A percentile compares a stretch with the other conserved stretches of the same genome.
Evolutionary conservation across 2,113 vertebrate genomes (phyloP).

Genomic region (Mobula hypostoma): DNA sequence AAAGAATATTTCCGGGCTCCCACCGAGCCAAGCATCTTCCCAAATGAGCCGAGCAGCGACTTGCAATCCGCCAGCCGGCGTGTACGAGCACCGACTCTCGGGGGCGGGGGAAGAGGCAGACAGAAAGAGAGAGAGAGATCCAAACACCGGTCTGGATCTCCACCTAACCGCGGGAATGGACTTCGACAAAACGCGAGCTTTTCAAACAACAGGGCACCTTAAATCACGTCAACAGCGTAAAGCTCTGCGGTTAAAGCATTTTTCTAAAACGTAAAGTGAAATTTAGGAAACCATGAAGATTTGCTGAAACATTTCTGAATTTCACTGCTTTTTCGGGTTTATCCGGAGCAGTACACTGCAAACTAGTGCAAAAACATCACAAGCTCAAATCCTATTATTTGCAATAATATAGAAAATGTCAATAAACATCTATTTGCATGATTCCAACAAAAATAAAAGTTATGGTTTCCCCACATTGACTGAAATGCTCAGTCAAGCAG

Average conservation of each 20-base stretch:
- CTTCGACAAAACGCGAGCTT: neutral
- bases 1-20: neutral
- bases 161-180: neutral
- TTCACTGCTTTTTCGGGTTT: no score
- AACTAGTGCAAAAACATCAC: neutral
- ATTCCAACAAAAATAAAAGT: neutral
- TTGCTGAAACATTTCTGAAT: neutral
- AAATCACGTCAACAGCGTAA: neutral
- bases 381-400: neutral
- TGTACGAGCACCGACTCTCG: slow-evolving; percentile 17
- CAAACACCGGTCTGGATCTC: slow-evolving; percentile 16
- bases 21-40: neutral
- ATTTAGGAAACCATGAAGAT: neutral
- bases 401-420: neutral
- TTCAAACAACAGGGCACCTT: neutral
- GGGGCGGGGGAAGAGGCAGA: neutral
- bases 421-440: neutral
- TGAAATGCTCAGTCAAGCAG: neutral
- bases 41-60: neutral
- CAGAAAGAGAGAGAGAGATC: neutral
- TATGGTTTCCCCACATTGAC: no score
- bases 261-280: neutral
- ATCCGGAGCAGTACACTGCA: neutral
- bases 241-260: neutral
- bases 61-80: neutral